These are phyloP conservation scores for Drosophila helvetica DNA, from an alignment of 2,888 invertebrate genomes.

Conservation along the genomic window DNA sequence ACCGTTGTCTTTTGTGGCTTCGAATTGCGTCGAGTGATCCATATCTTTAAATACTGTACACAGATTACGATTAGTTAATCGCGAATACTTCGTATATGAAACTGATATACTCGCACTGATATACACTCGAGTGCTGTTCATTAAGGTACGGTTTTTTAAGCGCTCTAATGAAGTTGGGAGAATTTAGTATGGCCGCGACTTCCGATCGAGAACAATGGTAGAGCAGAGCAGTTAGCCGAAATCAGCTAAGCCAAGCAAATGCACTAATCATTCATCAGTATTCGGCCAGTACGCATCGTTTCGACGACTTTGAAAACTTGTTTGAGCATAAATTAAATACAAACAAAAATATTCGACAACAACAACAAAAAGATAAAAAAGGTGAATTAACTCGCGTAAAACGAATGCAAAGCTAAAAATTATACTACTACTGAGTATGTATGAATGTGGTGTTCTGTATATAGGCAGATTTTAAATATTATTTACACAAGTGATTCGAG, in stretches of 20 bases:
- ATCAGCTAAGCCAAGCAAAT: constrained; percentile 21
- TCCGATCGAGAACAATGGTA: constrained; percentile 55
- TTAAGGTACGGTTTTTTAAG: constrained; percentile 37
- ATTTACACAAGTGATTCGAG: constrained; percentile 27
- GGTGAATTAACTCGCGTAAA: constrained; percentile 52
- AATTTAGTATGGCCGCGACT: constrained; percentile 57
- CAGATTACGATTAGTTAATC: too few relatives aligned
- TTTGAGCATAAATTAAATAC: constrained; percentile 39
- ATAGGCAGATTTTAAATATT: not conserved
- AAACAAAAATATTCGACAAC: constrained; percentile 5
- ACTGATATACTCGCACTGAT: constrained; percentile 18
- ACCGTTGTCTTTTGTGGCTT: not conserved
- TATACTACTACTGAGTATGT: not conserved
- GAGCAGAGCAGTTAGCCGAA: constrained; percentile 15
- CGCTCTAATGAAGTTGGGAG: constrained; percentile 17
- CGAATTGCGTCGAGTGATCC: not conserved
- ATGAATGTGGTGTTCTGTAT: not conserved
- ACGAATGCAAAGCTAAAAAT: constrained; percentile 16
- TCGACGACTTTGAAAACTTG: constrained; percentile 42
- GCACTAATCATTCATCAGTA: constrained; percentile 29
- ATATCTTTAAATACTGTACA: not conserved
- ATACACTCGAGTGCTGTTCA: constrained; percentile 27
- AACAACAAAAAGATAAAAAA: constrained; percentile 31
- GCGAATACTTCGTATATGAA: not conserved
- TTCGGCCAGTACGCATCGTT: constrained; percentile 32